Evolutionary conservation across 2,888 invertebrate genomes (phyloP).

Genomic region (Synanthedon tipuliformis): DNA sequence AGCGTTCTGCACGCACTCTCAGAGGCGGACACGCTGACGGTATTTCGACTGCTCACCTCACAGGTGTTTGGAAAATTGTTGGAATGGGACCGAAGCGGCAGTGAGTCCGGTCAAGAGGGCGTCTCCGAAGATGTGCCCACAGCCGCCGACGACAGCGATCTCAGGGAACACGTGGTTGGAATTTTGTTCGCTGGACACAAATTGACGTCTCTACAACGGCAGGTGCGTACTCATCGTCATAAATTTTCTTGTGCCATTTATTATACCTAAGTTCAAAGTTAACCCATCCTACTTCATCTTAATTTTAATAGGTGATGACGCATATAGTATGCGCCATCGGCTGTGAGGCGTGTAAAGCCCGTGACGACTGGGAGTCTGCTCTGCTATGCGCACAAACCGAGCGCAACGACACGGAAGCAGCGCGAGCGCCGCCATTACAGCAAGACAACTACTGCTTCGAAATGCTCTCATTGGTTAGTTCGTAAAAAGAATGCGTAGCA

Average conservation of each 20-base stretch:
- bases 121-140: slow-evolving; percentile 25
- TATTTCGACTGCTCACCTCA: slow-evolving; percentile 91
- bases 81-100: slow-evolving; percentile 69
- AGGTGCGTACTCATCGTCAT: slow-evolving; percentile 60
- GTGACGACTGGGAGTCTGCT: slow-evolving; percentile 89
- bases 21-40: slow-evolving; percentile 90
- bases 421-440: slow-evolving; percentile 26
- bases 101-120: slow-evolving; percentile 71
- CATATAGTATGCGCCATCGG: slow-evolving; percentile 92
- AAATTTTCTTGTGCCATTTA: background rate
- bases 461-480: slow-evolving; percentile 88
- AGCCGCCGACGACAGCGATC: slow-evolving; percentile 68
- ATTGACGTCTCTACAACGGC: slow-evolving; percentile 91
- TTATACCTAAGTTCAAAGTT: background rate
- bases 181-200: slow-evolving; percentile 95
- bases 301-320: slow-evolving; percentile 75
- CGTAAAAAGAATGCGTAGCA: background rate
- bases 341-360: slow-evolving; percentile 85
- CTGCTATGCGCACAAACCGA: slow-evolving; percentile 38
- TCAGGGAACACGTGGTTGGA: slow-evolving; percentile 96
- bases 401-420: slow-evolving; percentile 22
- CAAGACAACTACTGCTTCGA: slow-evolving; percentile 97
- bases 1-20: slow-evolving; percentile 88
- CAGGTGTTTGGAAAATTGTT: slow-evolving; percentile 94
- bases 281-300: too few species aligned